Evolutionary conservation across 2,888 invertebrate genomes (phyloP).

Genomic region (Lacanobia wlatinum): DNA sequence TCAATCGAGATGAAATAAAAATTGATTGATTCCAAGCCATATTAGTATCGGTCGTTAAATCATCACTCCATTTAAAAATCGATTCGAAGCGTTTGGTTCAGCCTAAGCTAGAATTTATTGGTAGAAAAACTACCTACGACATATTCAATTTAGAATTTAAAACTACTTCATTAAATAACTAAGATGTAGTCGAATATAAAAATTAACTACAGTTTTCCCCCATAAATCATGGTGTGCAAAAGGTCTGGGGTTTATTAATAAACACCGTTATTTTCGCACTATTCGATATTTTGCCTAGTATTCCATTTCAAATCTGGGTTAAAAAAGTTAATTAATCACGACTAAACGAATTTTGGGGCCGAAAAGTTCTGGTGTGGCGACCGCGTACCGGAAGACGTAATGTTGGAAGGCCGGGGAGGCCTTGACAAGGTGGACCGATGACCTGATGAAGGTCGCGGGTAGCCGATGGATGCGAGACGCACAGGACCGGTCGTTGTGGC

Average conservation of each 20-base stretch:
- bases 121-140: constrained; percentile 29
- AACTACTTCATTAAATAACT: constrained; percentile 14
- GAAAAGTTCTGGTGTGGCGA: too few relatives aligned
- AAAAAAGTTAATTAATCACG: constrained; percentile 29
- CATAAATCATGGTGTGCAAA: constrained; percentile 5
- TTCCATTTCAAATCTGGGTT: constrained; percentile 5
- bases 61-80: constrained; percentile 34
- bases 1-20: constrained; percentile 26
- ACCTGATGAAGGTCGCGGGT: too few relatives aligned
- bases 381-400: too few relatives aligned
- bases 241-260: not conserved
- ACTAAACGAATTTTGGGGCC: not conserved
- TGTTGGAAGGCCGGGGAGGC: too few relatives aligned
- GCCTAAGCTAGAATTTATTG: constrained; percentile 22
- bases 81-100: not conserved
- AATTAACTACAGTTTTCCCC: not conserved
- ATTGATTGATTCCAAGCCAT: constrained; percentile 44
- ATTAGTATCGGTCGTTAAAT: constrained; percentile 40
- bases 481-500: too few relatives aligned
- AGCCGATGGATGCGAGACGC: too few relatives aligned
- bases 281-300: not conserved
- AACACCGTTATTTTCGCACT: constrained; percentile 17
- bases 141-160: constrained; percentile 4
- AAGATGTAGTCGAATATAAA: not conserved
- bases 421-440: too few relatives aligned